Base-by-base conservation (phyloP, 2,797 vertebrate genomes). In the Buphagus erythrorhynchus region DNA sequence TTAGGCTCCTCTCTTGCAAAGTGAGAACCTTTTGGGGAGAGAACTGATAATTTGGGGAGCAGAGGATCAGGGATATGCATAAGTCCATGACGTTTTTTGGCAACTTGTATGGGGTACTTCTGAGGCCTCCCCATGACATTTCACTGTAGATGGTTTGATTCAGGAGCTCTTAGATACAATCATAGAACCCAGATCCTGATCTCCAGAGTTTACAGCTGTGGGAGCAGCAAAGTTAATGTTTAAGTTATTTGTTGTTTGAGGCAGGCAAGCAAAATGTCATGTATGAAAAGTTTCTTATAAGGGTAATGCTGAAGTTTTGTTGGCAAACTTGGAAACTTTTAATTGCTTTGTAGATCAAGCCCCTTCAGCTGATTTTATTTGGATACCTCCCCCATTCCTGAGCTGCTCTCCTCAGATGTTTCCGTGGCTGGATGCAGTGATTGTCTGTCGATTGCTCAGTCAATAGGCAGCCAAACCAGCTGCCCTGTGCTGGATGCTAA, bases 401-500 rank as follows among this genome's bases (percentile, higher is more conserved):
- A 82, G 14, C 51, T 63, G n/a, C 14, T 26, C 33, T 66, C 29
- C 62, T 82, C 0, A 2, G 43, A 66, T 1, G 3, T 33, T 75
- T 51, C 43, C 2, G 12, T 77, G 71, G 13, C 74, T 92, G 88
- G 40, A 42, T 35, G 61, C 38, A 68, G 88, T 2, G 4, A 24
- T 43, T 29, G 33, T 33, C 72, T 79, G 90, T 90, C 0, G 11
- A 90, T 78, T 84, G 58, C 58, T 93, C 62, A 29, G 77, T 92
- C 90, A 63, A 88, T 71, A 93, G 63, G 55, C 80, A 90, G 77
- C 57, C 42, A 28, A 81, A 79, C 13, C 73, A 86, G 74, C 67
- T 85, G 83, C 59, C 48, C 68, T 76, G 61, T 61, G 61, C 86
- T 85, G 88, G 63, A 55, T 92, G 71, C 40, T 95, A 90, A 97